phyloP scores from a whole-genome alignment of 2,888 invertebrate genomes.

The Drosophila borborema region DNA sequence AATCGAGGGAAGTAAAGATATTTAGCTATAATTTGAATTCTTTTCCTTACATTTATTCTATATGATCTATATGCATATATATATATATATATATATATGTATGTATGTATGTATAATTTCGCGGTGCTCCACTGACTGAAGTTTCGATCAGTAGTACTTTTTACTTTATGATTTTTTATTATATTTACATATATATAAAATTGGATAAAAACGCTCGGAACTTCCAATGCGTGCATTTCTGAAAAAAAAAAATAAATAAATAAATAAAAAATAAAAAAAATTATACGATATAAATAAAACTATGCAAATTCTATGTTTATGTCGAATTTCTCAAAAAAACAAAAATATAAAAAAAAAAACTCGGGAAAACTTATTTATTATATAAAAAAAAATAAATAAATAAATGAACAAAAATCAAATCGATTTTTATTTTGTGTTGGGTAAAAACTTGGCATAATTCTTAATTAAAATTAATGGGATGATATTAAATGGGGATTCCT shows the following conservation, averaged over 20 bases:
- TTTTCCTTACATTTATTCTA: constrained; percentile 14
- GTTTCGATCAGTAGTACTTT: constrained; percentile 18
- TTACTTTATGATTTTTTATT: constrained; percentile 3
- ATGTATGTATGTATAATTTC: neutral
- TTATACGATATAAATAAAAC: neutral
- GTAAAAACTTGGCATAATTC: too few species aligned
- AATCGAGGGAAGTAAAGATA: neutral
- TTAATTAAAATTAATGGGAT: too few species aligned
- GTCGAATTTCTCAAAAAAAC: constrained; percentile 17
- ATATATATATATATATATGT: neutral
- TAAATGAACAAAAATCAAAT: neutral
- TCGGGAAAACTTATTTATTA: constrained; percentile 30
- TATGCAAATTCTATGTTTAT: constrained; percentile 10
- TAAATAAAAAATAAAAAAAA: too few species aligned
- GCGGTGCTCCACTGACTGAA: constrained; percentile 32
- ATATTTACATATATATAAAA: neutral
- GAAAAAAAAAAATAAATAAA: neutral
- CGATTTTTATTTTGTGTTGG: neutral
- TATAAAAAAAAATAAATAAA: constrained; percentile 1
- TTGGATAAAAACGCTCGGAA: constrained; percentile 22
- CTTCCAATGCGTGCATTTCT: constrained; percentile 34
- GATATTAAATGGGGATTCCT: too few species aligned
- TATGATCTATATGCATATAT: constrained; percentile 10
- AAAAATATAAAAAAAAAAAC: constrained; percentile 22
- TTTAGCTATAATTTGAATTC: neutral